Conservation (phyloP, 2,113 vertebrate species). For the Glaucidium brasilianum region DNA sequence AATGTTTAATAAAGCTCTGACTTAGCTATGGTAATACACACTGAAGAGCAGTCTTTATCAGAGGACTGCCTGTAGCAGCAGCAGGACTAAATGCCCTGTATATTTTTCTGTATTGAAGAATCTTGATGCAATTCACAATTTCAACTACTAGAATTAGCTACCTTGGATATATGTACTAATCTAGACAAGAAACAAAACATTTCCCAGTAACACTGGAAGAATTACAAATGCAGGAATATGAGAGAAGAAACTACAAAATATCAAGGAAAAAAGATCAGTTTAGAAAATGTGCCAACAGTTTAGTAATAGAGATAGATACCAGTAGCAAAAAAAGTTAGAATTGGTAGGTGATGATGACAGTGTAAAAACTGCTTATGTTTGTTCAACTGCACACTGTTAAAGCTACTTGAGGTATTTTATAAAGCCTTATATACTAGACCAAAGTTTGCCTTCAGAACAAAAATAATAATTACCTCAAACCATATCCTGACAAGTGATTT, state of each 20-base stretch:
- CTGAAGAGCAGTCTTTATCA: not conserved
- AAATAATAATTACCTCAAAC: not conserved
- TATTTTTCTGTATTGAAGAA: not conserved
- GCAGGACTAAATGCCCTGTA: not conserved
- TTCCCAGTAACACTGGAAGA: not conserved
- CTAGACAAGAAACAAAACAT: not conserved
- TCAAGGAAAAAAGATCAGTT: not conserved
- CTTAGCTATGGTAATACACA: not conserved
- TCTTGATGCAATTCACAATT: not conserved
- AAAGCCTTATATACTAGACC: not conserved
- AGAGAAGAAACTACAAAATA: not conserved
- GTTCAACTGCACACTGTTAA: not conserved
- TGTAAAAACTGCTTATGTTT: not conserved
- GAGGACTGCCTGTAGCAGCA: not conserved
- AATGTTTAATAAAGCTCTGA: not conserved
- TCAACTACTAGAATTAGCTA: not conserved
- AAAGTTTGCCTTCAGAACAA: not conserved
- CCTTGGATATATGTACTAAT: not conserved
- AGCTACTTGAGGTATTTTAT: not conserved
- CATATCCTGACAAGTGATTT: not conserved
- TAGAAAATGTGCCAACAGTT: not conserved
- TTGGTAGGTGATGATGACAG: not conserved
- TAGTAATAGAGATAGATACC: not conserved
- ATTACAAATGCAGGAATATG: not conserved
- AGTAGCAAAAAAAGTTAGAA: not conserved